These are phyloP conservation scores for Anneissia japonica DNA, from an alignment of 35 echinoderm and acorn worm genomes.

Conservation along the genomic window DNA sequence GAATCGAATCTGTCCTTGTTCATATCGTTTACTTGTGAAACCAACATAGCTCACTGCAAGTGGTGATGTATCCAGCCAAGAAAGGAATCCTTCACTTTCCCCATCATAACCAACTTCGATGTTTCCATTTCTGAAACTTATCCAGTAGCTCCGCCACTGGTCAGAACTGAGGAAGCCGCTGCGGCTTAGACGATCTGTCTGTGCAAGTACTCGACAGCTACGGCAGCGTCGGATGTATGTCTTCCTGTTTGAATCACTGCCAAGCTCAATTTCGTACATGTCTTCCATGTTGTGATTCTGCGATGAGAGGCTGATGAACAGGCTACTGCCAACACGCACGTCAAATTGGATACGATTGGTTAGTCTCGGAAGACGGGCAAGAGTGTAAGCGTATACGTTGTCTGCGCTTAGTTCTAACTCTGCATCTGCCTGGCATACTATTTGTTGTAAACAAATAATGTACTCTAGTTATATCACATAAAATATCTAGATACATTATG, in stretches of 20 bases:
- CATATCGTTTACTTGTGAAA: background rate
- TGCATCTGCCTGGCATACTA: background rate
- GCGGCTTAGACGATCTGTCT: background rate
- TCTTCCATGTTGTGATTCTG: slow-evolving; percentile 17
- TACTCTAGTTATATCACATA: no score
- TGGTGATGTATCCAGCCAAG: background rate
- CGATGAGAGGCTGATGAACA: slow-evolving; percentile 2
- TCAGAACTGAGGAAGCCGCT: background rate
- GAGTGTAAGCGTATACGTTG: background rate
- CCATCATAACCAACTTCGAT: background rate
- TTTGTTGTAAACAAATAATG: background rate
- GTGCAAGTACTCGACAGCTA: background rate
- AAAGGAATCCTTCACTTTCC: background rate
- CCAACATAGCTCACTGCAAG: background rate
- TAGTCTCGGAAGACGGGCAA: background rate
- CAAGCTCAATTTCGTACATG: slow-evolving; percentile 9
- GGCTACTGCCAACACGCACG: background rate
- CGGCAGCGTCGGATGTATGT: background rate
- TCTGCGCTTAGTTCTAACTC: background rate
- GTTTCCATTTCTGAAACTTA: background rate
- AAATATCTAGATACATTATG: no score
- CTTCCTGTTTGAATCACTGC: background rate
- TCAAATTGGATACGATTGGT: background rate
- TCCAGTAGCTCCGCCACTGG: slow-evolving; percentile 11
- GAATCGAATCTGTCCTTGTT: background rate